phyloP scores from a whole-genome alignment of 2,113 vertebrate species.

The Ptychochromis oligacanthus region DNA sequence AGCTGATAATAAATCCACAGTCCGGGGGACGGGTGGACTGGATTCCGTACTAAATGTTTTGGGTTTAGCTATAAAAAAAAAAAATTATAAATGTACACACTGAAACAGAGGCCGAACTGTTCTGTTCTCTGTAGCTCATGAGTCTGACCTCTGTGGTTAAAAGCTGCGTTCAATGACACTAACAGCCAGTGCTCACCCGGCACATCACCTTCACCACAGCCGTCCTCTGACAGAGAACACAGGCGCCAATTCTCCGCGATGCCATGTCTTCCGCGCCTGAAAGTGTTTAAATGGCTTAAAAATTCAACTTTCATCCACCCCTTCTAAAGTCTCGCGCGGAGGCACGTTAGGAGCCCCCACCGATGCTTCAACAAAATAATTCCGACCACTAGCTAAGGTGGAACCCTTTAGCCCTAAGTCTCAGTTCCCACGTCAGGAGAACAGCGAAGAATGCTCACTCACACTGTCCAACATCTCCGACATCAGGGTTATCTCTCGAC shows the following conservation, averaged over 20 bases:
- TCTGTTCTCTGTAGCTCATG: background rate
- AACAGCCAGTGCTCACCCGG: conserved; percentile 54
- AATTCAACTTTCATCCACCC: background rate
- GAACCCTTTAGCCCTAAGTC: background rate
- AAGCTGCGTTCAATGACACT: conserved; percentile 41
- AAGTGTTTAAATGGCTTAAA: background rate
- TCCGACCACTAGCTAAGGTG: conserved; percentile 54
- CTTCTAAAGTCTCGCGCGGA: fast-evolving
- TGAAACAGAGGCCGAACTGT: background rate
- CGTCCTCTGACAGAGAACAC: conserved; percentile 42
- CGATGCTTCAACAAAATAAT: conserved; percentile 70
- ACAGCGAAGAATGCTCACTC: background rate
- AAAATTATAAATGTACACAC: background rate
- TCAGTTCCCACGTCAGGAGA: background rate
- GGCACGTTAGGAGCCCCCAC: background rate
- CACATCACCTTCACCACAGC: conserved; percentile 6
- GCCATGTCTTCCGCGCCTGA: conserved; percentile 33
- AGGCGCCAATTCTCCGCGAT: conserved; percentile 8
- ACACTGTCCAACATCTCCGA: background rate
- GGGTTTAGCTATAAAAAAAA: background rate
- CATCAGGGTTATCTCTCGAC: background rate
- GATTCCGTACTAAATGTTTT: fast-evolving
- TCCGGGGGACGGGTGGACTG: background rate
- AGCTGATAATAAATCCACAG: background rate
- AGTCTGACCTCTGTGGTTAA: conserved; percentile 31